phyloP scores from a whole-genome alignment of 2,888 invertebrate species.

The Magallana nippona region DNA sequence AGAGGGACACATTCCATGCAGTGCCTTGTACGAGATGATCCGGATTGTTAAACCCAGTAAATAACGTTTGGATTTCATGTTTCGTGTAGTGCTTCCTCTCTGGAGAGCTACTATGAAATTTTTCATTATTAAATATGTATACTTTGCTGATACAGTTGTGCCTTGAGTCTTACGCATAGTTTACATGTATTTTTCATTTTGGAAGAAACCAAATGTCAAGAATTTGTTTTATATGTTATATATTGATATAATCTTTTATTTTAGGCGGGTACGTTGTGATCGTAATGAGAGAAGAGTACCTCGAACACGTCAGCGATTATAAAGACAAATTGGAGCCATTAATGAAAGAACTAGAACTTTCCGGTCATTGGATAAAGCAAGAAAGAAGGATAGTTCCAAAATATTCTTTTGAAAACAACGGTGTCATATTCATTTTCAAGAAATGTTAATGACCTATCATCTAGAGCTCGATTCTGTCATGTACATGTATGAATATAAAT shows the following conservation, averaged over 20 bases:
- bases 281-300: conserved; percentile 74
- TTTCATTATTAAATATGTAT: too few relatives aligned
- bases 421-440: conserved; percentile 67
- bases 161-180: too few relatives aligned
- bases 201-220: too few relatives aligned
- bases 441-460: conserved; percentile 37
- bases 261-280: conserved; percentile 70
- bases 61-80: too few relatives aligned
- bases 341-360: conserved; percentile 64
- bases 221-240: neutral
- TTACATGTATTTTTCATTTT: too few relatives aligned
- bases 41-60: conserved; percentile 64
- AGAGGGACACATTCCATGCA: conserved; percentile 65
- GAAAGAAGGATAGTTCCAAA: conserved; percentile 64
- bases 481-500: too few relatives aligned
- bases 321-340: conserved; percentile 65
- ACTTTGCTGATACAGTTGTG: too few relatives aligned
- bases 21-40: conserved; percentile 61
- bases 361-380: conserved; percentile 61
- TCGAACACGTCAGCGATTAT: conserved; percentile 69
- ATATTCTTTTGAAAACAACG: conserved; percentile 74
- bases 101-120: too few relatives aligned
- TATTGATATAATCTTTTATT: too few relatives aligned
- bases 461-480: too few relatives aligned
- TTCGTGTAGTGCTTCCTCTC: too few relatives aligned